Evolutionary conservation across 2,888 invertebrate species (phyloP), one percentile per base, ranked within the genome.

Genomic region (Andrena camellia): DNA sequence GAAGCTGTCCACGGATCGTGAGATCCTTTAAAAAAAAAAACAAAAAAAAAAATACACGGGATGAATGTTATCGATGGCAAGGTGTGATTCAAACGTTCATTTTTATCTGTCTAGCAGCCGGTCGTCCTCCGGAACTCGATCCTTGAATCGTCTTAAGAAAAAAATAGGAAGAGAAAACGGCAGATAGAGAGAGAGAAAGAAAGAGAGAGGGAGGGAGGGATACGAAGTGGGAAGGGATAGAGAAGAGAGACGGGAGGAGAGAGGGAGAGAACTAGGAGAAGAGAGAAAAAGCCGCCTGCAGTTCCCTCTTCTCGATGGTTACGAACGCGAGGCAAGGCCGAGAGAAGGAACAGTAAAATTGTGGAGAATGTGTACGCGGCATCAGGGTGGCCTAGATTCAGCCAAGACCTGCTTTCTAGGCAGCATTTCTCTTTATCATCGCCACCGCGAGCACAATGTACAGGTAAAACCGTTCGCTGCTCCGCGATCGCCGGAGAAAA

Each of bases 351-450:
- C 91, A 91, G 93, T 91, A 93, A 93, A 93, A 93, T 93, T 93
- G 91, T 91, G 91, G 92, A 93, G 93, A 93, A 92, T 91, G 92
- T 91, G 90, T 92, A 90, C 87, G 90, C 89, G 91, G 88, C 92
- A 92, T 91, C 92, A 91, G 91, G 90, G 92, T 94, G 94, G 93
- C 94, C 94, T 93, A 94, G 93, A 94, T 94, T 93, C 92, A 88
- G 87, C 84, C 91, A 90, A 94, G 94, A 94, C 94, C 94, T 94
- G 94, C 94, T 94, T 94, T 94, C 94, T 94, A 94, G 93, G 90
- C 93, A 92, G 92, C 93, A 94, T 94, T 94, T 94, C 94, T 94
- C 94, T 93, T 94, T 93, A 93, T 93, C 93, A 93, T 91, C 90
- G 88, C 86, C 89, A 89, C 89, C 88, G 90, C 86, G 83, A 84